Conservation (phyloP, 2,797 vertebrate species). For the Tolypeutes matacus region DNA sequence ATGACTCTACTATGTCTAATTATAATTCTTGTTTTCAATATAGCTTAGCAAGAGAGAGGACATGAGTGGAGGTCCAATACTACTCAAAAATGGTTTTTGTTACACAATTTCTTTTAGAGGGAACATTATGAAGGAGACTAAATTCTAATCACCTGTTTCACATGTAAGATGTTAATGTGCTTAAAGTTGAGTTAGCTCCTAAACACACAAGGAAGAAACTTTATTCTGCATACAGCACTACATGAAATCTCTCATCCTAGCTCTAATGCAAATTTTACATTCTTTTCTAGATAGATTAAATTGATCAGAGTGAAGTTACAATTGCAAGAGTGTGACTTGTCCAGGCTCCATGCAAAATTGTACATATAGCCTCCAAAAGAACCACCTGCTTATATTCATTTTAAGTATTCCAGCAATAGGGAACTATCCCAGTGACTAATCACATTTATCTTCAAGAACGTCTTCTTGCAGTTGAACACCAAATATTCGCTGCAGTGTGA, state of each 20-base stretch:
- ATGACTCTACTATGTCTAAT: slow-evolving; percentile 5
- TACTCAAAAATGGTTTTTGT: slow-evolving; percentile 47
- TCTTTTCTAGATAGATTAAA: not conserved
- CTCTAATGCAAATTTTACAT: not conserved
- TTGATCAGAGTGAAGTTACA: not conserved
- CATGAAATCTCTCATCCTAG: not conserved
- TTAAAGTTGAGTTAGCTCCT: not conserved
- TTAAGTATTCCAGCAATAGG: slow-evolving; percentile 31
- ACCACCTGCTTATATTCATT: not conserved
- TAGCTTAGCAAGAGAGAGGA: slow-evolving; percentile 39
- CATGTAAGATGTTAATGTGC: not conserved
- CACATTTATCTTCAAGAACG: slow-evolving; percentile 8
- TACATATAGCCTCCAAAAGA: not conserved
- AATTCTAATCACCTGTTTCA: slow-evolving; percentile 20
- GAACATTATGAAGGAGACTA: not conserved
- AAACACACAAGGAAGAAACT: not conserved
- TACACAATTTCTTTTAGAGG: slow-evolving; percentile 22
- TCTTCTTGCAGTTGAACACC: slow-evolving; percentile 24
- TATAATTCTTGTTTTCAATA: slow-evolving; percentile 51
- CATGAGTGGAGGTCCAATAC: not conserved
- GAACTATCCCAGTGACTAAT: slow-evolving; percentile 1
- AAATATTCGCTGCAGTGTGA: not conserved
- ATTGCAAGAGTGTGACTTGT: slow-evolving; percentile 5
- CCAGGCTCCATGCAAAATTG: not conserved
- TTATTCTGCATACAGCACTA: not conserved